Conservation (phyloP, 2,113 vertebrate genomes). For the Acinonyx jubatus region DNA sequence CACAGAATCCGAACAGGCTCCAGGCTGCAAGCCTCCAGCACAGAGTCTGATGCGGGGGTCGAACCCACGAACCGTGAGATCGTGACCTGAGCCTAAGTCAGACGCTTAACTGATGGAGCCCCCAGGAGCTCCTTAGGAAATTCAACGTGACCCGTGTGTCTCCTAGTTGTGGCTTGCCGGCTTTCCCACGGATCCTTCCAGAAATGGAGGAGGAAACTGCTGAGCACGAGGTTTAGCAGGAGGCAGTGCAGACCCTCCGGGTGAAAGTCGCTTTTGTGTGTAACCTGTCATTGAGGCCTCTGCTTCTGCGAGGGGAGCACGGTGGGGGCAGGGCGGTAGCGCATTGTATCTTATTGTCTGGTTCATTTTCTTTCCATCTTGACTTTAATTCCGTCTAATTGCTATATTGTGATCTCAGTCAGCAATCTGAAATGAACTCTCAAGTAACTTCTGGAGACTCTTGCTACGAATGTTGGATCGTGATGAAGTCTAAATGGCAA, state of each 20-base stretch:
- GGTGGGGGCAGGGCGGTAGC: not conserved
- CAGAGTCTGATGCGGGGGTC: too few species aligned
- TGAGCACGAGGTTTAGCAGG: fast-evolving
- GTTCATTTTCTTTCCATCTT: conserved; percentile 72
- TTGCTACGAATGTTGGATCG: not conserved
- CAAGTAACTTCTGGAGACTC: conserved; percentile 70
- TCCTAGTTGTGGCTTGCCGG: fast-evolving
- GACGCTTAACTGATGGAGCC: too few species aligned
- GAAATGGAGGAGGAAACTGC: fast-evolving
- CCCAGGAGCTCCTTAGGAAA: too few species aligned
- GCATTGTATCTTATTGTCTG: not conserved
- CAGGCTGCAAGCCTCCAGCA: too few species aligned
- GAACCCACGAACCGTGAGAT: too few species aligned
- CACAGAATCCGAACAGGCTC: too few species aligned
- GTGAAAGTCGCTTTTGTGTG: conserved; percentile 24
- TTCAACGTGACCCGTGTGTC: fast-evolving
- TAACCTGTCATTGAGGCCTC: not conserved
- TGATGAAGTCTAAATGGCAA: conserved; percentile 29
- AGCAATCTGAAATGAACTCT: conserved; percentile 65
- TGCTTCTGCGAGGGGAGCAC: not conserved
- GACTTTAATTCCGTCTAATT: conserved; percentile 70
- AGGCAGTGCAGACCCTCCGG: not conserved
- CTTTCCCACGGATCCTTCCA: not conserved
- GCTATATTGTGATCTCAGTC: conserved; percentile 68
- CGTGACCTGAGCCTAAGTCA: too few species aligned